Conservation (phyloP, 2,888 invertebrate species). For the Limnephilus marmoratus region DNA sequence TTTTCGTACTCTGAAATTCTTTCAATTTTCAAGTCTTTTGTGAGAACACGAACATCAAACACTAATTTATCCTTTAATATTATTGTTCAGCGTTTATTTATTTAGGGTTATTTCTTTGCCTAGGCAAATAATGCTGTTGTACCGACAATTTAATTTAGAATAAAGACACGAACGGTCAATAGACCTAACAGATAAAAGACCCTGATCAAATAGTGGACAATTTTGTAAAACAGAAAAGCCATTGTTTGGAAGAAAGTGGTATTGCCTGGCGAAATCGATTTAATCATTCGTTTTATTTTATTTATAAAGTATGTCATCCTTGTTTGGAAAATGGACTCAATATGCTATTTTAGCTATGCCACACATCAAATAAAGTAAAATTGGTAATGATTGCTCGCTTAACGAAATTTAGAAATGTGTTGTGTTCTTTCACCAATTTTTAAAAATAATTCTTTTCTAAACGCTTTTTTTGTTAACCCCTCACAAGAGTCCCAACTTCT, state of each 20-base stretch:
- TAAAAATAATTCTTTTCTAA: too few species aligned
- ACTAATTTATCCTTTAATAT: background rate
- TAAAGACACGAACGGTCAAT: background rate
- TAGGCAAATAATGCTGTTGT: background rate
- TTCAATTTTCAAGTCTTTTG: background rate
- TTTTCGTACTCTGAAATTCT: background rate
- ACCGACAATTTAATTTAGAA: background rate
- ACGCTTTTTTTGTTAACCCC: too few species aligned
- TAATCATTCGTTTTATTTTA: background rate
- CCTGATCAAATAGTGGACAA: background rate
- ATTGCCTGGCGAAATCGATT: background rate
- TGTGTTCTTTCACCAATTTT: too few species aligned
- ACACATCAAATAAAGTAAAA: too few species aligned
- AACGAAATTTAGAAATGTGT: too few species aligned
- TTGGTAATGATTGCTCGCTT: too few species aligned
- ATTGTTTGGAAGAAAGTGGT: background rate
- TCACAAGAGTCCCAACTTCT: too few species aligned
- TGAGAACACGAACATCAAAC: background rate
- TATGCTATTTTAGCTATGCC: background rate
- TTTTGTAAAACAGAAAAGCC: background rate
- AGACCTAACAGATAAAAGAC: background rate
- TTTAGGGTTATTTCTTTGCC: background rate
- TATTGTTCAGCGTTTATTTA: background rate
- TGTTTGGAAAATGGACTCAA: background rate
- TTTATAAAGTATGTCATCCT: background rate